A percentile compares a stretch with the other conserved stretches of the same genome.
Evolutionary conservation across 2,113 vertebrate genomes (phyloP).

Genomic region (Lagopus leucura): DNA sequence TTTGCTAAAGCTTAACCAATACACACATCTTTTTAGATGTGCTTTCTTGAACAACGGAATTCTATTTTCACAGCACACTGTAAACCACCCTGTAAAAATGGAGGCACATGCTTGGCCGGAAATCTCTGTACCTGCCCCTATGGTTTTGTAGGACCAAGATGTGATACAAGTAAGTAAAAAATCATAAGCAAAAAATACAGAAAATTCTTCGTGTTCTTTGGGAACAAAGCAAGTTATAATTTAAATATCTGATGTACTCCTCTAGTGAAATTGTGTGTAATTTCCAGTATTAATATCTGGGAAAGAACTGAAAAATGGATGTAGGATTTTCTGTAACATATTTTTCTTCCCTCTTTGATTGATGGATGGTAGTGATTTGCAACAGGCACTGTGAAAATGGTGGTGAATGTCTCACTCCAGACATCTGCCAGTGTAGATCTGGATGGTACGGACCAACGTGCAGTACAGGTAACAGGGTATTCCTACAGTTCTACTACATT

Average conservation of each 20-base stretch:
- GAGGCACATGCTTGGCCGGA: constrained; percentile 84
- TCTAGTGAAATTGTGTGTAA: neutral
- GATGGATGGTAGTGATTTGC: constrained; percentile 86
- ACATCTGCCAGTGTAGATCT: constrained; percentile 84
- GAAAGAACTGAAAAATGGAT: neutral
- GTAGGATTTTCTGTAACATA: neutral
- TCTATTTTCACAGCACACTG: constrained; percentile 79
- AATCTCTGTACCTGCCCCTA: constrained; percentile 91
- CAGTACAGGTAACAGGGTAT: constrained; percentile 81
- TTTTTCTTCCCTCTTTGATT: neutral
- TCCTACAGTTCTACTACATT: neutral
- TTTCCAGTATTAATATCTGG: neutral
- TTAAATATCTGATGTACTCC: neutral
- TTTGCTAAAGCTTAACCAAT: neutral
- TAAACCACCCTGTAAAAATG: constrained; percentile 84
- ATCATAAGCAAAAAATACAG: neutral
- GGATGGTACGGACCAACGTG: constrained; percentile 91
- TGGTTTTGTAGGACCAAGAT: constrained; percentile 90
- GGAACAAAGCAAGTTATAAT: neutral
- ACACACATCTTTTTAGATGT: neutral
- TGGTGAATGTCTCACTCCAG: constrained; percentile 86
- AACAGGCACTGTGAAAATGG: constrained; percentile 93
- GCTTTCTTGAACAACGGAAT: neutral
- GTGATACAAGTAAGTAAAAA: constrained; percentile 88
- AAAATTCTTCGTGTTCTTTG: neutral